These are phyloP conservation scores for Lamproptera curius DNA, from an alignment of 2,888 invertebrate genomes.

Conservation along the genomic window DNA sequence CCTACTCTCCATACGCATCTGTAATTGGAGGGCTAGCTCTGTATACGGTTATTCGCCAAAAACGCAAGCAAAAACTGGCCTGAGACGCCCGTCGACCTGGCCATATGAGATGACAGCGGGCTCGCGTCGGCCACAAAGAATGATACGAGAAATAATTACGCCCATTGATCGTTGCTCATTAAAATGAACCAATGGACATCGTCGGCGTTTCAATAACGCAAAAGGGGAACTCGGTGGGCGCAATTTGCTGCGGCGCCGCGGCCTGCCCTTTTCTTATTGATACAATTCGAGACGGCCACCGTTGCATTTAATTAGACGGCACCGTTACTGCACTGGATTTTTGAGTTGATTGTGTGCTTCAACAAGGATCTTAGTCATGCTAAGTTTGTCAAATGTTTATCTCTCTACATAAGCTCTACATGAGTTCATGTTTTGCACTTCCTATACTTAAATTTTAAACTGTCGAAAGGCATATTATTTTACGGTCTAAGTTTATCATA, in stretches of 20 bases:
- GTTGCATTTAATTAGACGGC: constrained; percentile 60
- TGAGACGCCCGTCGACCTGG: constrained; percentile 32
- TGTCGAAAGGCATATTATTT: no score
- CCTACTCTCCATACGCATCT: constrained; percentile 35
- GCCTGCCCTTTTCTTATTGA: constrained; percentile 61
- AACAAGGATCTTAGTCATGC: not conserved
- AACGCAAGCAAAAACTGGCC: constrained; percentile 55
- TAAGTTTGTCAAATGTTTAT: no score
- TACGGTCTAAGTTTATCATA: no score
- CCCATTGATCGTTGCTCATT: constrained; percentile 74
- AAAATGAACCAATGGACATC: constrained; percentile 64
- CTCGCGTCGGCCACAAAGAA: constrained; percentile 61
- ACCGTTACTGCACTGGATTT: constrained; percentile 48
- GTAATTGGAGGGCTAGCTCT: constrained; percentile 56
- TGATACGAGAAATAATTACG: constrained; percentile 74
- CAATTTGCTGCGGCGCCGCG: constrained; percentile 69
- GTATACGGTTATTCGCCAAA: constrained; percentile 60
- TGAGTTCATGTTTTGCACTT: no score
- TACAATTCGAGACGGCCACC: constrained; percentile 58
- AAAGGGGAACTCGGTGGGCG: constrained; percentile 51
- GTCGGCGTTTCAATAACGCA: constrained; percentile 41
- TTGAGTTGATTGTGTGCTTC: constrained; percentile 42
- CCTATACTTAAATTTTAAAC: no score
- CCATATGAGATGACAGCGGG: constrained; percentile 61
- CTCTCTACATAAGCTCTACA: no score